These are phyloP conservation scores for Xanthorhoe spadicearia DNA, from an alignment of 2,888 invertebrate species.

Conservation along the genomic window DNA sequence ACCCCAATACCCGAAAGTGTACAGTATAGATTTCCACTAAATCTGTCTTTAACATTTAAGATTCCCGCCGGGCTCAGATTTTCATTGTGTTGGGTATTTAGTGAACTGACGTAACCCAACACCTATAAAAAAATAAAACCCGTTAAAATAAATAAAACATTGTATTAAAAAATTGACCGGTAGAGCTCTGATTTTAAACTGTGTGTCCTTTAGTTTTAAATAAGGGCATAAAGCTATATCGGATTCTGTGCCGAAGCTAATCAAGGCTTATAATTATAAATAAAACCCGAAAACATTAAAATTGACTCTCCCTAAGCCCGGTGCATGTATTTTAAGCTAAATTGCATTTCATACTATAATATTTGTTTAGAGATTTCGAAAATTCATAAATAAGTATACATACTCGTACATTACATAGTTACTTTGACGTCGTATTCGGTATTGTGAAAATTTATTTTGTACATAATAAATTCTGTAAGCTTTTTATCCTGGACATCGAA, in stretches of 20 bases:
- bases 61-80: slow-evolving; percentile 58
- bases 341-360: slow-evolving; percentile 61
- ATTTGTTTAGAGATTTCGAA: slow-evolving; percentile 66
- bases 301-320: slow-evolving; percentile 50
- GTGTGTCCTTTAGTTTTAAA: not conserved
- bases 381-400: slow-evolving; percentile 67
- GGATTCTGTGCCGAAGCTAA: not conserved
- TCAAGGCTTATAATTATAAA: slow-evolving; percentile 12
- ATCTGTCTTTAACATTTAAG: slow-evolving; percentile 70
- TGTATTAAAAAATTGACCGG: not conserved
- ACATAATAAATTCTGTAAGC: slow-evolving; percentile 53
- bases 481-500: slow-evolving; percentile 58
- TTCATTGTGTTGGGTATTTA: slow-evolving; percentile 9
- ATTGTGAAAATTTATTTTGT: slow-evolving; percentile 54
- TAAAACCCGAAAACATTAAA: slow-evolving; percentile 2
- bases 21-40: slow-evolving; percentile 71
- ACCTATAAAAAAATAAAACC: slow-evolving; percentile 7
- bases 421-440: slow-evolving; percentile 57
- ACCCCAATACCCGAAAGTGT: slow-evolving; percentile 82
- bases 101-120: not conserved
- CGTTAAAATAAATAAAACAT: slow-evolving; percentile 9
- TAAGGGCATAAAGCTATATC: slow-evolving; percentile 4
- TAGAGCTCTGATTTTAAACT: not conserved
- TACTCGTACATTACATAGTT: slow-evolving; percentile 47
- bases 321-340: slow-evolving; percentile 66